These are phyloP conservation scores for Campylorhamphus procurvoides DNA, from an alignment of 2,113 vertebrate species.

Conservation along the genomic window DNA sequence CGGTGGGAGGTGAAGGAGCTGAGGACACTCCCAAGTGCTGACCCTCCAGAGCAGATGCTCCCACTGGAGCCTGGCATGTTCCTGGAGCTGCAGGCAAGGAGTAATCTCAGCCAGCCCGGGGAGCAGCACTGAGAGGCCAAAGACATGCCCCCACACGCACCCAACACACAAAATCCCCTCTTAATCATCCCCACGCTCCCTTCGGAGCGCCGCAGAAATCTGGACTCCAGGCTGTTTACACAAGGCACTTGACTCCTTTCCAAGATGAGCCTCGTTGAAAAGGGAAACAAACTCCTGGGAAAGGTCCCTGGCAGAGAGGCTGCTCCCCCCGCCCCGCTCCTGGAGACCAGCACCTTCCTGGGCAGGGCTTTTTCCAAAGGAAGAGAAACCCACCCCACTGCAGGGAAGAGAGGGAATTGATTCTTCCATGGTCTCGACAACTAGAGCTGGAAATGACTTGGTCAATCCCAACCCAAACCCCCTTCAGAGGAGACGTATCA, in stretches of 20 bases:
- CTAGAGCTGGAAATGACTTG: accelerated
- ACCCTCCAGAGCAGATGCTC: not conserved
- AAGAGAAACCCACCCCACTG: not conserved
- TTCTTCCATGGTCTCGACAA: not conserved
- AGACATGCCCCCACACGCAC: not conserved
- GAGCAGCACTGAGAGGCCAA: not conserved
- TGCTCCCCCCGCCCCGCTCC: accelerated
- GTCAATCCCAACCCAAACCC: not conserved
- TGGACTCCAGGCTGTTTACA: slow-evolving; percentile 3
- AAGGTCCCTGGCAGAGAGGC: not conserved
- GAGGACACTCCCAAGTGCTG: not conserved
- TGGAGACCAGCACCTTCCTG: not conserved
- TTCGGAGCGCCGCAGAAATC: not conserved
- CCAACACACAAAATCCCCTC: not conserved
- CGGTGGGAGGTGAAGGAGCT: not conserved
- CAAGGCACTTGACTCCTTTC: not conserved
- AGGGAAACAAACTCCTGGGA: not conserved
- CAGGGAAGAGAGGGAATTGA: not conserved
- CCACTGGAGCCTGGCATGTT: not conserved
- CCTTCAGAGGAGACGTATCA: not conserved
- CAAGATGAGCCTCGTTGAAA: not conserved
- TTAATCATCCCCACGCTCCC: not conserved
- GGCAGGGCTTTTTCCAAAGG: not conserved
- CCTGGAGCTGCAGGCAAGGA: not conserved
- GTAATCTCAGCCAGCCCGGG: not conserved